phyloP scores from a whole-genome alignment of 2,888 invertebrate species.

The Timema cristinae region DNA sequence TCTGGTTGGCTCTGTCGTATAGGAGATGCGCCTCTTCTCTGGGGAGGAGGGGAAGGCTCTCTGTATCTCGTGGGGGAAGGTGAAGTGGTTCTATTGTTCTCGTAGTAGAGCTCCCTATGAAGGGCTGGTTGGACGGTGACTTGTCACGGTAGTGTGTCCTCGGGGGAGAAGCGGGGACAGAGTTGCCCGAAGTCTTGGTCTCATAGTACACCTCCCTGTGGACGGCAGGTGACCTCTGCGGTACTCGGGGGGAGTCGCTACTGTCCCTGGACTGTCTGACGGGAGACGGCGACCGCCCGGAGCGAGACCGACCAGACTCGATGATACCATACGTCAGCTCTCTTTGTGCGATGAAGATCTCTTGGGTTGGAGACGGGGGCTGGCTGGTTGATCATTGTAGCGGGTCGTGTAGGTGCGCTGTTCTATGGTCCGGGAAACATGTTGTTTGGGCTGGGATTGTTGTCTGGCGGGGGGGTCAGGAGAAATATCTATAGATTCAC shows the following conservation, averaged over 20 bases:
- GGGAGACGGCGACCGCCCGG: slow-evolving; percentile 26
- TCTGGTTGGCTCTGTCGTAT: background rate
- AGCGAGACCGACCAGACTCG: slow-evolving; percentile 16
- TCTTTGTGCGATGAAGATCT: slow-evolving; percentile 27
- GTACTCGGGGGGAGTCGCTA: slow-evolving; percentile 23
- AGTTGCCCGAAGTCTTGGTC: slow-evolving; percentile 11
- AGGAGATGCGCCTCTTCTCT: slow-evolving; percentile 19
- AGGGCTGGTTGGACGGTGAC: slow-evolving; percentile 29
- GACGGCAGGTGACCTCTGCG: slow-evolving; percentile 19
- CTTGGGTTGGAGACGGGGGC: slow-evolving; percentile 26
- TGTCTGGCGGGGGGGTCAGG: slow-evolving; percentile 16
- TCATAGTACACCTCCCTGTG: slow-evolving; percentile 29
- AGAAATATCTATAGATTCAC: background rate
- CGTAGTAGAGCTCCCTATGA: slow-evolving; percentile 28
- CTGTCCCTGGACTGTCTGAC: slow-evolving; percentile 18
- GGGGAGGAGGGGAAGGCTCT: slow-evolving; percentile 19
- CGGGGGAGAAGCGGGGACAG: slow-evolving; percentile 13
- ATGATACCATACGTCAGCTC: slow-evolving; percentile 25
- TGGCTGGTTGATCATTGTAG: slow-evolving; percentile 16
- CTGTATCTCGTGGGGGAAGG: slow-evolving; percentile 19
- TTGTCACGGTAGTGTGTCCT: slow-evolving; percentile 30
- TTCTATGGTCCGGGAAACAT: slow-evolving; percentile 25
- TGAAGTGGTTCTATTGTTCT: slow-evolving; percentile 16
- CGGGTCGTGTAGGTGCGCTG: slow-evolving; percentile 26
- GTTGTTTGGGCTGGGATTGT: slow-evolving; percentile 19